These are phyloP conservation scores for Lucinisca nassula DNA, from an alignment of 2,888 invertebrate genomes.

Conservation along the genomic window DNA sequence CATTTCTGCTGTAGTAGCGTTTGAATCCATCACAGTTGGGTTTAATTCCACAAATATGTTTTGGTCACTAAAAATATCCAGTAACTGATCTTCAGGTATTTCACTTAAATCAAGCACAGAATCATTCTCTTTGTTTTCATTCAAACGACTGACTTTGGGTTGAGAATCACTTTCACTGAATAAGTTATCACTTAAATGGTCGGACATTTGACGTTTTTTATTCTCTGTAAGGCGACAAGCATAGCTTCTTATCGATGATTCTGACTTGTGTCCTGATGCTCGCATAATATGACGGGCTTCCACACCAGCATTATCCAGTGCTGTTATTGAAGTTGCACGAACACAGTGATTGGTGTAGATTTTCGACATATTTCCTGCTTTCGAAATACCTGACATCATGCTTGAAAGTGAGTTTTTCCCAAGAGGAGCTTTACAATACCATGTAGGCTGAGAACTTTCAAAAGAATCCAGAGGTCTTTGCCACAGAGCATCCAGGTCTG, in stretches of 20 bases:
- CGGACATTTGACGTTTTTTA: no score
- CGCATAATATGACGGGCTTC: conserved; percentile 38
- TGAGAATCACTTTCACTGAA: no score
- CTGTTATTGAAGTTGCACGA: conserved; percentile 40
- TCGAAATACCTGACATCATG: conserved; percentile 38
- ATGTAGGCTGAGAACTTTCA: not conserved
- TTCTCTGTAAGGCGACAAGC: no score
- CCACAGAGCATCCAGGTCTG: conserved; percentile 2
- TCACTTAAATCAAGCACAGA: no score
- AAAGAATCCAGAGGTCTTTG: conserved; percentile 9
- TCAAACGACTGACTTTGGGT: no score
- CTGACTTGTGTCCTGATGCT: conserved; percentile 33
- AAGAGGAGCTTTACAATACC: conserved; percentile 23
- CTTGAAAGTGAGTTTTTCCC: conserved; percentile 16
- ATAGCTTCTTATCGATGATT: conserved; percentile 11
- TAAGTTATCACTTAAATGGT: no score
- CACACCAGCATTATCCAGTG: conserved; percentile 32
- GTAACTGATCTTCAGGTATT: no score
- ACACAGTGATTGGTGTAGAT: conserved; percentile 48
- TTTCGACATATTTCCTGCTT: conserved; percentile 2
- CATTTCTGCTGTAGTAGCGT: no score
- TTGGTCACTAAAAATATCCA: no score
- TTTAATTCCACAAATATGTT: no score
- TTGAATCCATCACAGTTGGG: no score
- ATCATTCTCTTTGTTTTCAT: no score